Conservation (phyloP, 2,797 vertebrate genomes). For the Sebastes aleutianus region DNA sequence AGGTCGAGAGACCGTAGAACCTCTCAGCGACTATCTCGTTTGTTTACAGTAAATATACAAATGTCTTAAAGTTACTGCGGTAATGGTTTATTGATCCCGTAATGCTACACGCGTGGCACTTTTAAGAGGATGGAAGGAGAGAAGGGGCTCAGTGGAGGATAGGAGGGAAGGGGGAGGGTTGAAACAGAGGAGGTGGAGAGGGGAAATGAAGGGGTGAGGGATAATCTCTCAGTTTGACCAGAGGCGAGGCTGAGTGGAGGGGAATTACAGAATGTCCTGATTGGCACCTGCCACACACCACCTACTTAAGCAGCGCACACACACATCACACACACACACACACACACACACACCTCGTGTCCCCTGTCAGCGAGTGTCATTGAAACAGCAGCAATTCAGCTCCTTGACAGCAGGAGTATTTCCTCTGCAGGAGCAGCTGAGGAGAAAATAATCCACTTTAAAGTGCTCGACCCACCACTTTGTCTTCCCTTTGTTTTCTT, state of each 20-base stretch:
- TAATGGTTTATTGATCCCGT: constrained; percentile 49
- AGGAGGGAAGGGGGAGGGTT: not conserved
- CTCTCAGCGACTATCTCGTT: constrained; percentile 3
- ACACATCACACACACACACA: not conserved
- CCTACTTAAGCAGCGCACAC: constrained; percentile 3
- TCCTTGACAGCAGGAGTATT: constrained; percentile 42
- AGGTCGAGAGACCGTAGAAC: not conserved
- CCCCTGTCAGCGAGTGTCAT: constrained; percentile 37
- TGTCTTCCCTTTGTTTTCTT: constrained; percentile 28
- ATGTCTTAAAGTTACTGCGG: constrained; percentile 28
- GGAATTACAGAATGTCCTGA: constrained; percentile 68
- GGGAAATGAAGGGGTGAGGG: constrained; percentile 43
- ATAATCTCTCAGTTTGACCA: constrained; percentile 70
- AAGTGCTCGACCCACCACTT: constrained; percentile 23
- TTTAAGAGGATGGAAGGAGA: not conserved
- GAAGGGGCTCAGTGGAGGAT: not conserved
- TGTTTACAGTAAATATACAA: constrained; percentile 49
- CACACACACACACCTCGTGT: not conserved
- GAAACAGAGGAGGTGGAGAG: constrained; percentile 25
- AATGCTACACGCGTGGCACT: constrained; percentile 2
- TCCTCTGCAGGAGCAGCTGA: constrained; percentile 29
- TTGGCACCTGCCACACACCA: constrained; percentile 60
- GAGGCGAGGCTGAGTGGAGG: constrained; percentile 45
- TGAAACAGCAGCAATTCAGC: constrained; percentile 41
- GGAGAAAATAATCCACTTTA: constrained; percentile 54